Evolutionary conservation across 2,888 invertebrate species (phyloP), one percentile per base, ranked within the genome.

Genomic region (Craniophora ligustri): DNA sequence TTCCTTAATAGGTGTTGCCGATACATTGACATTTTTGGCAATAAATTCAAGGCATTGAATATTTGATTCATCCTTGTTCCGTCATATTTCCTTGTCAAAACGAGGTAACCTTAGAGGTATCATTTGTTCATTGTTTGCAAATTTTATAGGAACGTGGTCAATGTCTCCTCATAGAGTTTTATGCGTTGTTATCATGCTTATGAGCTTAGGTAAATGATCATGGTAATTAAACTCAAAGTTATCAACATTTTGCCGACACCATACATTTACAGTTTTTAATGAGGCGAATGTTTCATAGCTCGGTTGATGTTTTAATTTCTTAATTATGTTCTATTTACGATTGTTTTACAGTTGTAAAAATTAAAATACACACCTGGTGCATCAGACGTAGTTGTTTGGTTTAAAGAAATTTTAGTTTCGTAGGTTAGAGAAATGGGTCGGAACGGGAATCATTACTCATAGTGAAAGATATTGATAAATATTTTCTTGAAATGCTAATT

Each of bases 61-160:
- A 39, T 38, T 50, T 45, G 31, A 39, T 45, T 26, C 53, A 73
- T 73, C 71, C 71, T 73, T 57, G 55, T 72, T 72, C 70, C 58
- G 58, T 57, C 58, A 64, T 55, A 66, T 55, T 54, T 55, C 39
- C 51, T 49, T 57, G 45, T 53, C 57, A 48, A 13, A 16, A 66
- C 56, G 57, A 54, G 64, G 59, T 47, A 35, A 67, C 26, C 26
- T 26, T 23, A 23, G 0, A 23, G 10, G 23, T 23, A 10, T 36
- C 30, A 32, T 60, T 49, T 60, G 42, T 55, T 61, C 55, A 62
- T 67, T 75, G 75, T 74, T 72, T 74, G 75, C 64, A 56, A 68
- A 72, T 71, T 66, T 63, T 62, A 42, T 45, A 56, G 57, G 53
- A 61, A 51, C 56, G 32, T 57, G 36, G 38, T 42, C 67, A 49